Base-by-base conservation (phyloP, 2,797 vertebrate species). In the Taenioides sp. region DNA sequence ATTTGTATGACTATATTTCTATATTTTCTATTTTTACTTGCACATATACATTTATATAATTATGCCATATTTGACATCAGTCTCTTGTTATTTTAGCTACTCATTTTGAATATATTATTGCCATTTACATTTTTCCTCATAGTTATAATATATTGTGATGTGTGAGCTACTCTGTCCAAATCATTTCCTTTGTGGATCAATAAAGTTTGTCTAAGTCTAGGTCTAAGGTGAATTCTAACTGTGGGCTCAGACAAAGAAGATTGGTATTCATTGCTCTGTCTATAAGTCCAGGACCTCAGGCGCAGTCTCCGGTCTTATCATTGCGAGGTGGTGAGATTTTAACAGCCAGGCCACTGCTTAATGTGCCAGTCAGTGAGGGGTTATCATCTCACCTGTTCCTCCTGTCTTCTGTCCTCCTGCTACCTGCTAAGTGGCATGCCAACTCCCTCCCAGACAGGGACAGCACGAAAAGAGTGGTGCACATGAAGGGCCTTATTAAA, bases 401-500 rank as follows among this genome's bases (percentile, higher is more conserved):
- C 77, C 78, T 79, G 66, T 80, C 83, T 79, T 67, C 79, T 84
- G 80, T 88, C 79, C 64, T 79, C 67, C 71, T 49, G 5, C 73
- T 63, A 80, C 74, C 76, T 75, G 75, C 76, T 88, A 89, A 89
- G 87, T 89, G 88, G 84, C 81, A 79, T 85, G 81, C 69, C 81
- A 80, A 80, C 82, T 79, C 78, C 66, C 64, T 71, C 60, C 69
- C 77, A 86, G 75, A 80, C 76, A 60, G 65, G 71, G 78, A 80
- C 74, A 86, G 82, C 82, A 75, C 75, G 73, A 73, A 84, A 84
- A 85, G 84, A 80, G 77, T 40, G 16, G 50, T 80, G 84, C 76
- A 84, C 81, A 77, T 47, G 7, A 69, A 84, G 64, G 81, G 78
- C 84, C 88, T 91, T 93, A 93, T 93, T 94, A 93, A 92, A 92